Conservation (phyloP, 2,888 invertebrate species). For the Apotomis betuletana region DNA sequence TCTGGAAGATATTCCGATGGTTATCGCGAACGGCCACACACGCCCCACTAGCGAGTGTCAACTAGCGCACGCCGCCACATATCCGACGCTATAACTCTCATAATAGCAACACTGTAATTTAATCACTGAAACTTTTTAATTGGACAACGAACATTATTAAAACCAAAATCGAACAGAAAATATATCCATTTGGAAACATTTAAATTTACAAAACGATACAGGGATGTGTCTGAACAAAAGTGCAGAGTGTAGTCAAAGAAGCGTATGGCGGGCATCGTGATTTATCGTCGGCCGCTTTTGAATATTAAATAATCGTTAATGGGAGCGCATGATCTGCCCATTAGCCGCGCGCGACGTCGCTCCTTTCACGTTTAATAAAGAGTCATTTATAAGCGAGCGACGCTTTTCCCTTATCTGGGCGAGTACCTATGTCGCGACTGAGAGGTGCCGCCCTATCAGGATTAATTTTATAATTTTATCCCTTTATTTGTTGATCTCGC, state of each 20-base stretch:
- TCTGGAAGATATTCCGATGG: slow-evolving; percentile 67
- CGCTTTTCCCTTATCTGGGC: slow-evolving; percentile 81
- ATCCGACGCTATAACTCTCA: slow-evolving; percentile 73
- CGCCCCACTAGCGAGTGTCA: slow-evolving; percentile 60
- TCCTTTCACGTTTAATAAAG: slow-evolving; percentile 84
- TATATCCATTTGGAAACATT: slow-evolving; percentile 46
- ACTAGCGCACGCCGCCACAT: slow-evolving; percentile 69
- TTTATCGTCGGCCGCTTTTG: slow-evolving; percentile 82
- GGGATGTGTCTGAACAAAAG: slow-evolving; percentile 70
- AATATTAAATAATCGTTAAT: slow-evolving; percentile 84
- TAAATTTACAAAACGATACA: slow-evolving; percentile 60
- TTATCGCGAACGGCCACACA: slow-evolving; percentile 72
- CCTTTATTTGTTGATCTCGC: slow-evolving; percentile 61
- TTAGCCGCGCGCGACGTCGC: slow-evolving; percentile 80
- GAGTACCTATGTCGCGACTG: slow-evolving; percentile 78
- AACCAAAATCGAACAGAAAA: slow-evolving; percentile 42
- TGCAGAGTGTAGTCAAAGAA: slow-evolving; percentile 78
- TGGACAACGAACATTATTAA: slow-evolving; percentile 33
- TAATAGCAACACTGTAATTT: slow-evolving; percentile 65
- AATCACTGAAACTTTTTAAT: slow-evolving; percentile 43
- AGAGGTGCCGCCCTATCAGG: slow-evolving; percentile 81
- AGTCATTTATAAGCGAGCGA: slow-evolving; percentile 82
- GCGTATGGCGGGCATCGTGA: slow-evolving; percentile 79
- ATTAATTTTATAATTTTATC: slow-evolving; percentile 82
- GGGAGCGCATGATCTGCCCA: slow-evolving; percentile 84